Percentiles rank a stretch among this genome's conserved stretches.
Evolutionary conservation across 2,113 vertebrate genomes (phyloP).

Genomic region (Podocnemis expansa): DNA sequence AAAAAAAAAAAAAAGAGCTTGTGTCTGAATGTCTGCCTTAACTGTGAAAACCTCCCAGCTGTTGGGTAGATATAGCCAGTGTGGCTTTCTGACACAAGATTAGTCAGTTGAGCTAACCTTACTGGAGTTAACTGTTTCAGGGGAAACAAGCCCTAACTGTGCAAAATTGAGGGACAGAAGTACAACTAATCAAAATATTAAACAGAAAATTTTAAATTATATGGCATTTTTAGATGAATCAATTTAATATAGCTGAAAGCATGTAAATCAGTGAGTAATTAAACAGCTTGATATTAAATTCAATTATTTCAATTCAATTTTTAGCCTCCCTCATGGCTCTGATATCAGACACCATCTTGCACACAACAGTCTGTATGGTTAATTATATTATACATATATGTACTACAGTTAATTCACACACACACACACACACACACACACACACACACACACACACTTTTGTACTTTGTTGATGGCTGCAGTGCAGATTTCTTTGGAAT

Average conservation of each 20-base stretch:
- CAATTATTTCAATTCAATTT: background rate
- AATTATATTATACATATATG: too few species aligned
- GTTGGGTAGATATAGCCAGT: background rate
- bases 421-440: too few species aligned
- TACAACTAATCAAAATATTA: background rate
- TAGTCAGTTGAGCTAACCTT: accelerated
- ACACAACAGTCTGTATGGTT: background rate
- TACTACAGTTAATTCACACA: too few species aligned
- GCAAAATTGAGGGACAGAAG: background rate
- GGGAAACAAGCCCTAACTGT: background rate
- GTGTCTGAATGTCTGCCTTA: background rate
- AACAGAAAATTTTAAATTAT: background rate
- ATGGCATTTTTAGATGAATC: background rate
- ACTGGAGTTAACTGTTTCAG: background rate
- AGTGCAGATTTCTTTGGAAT: too few species aligned
- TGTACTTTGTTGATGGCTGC: too few species aligned
- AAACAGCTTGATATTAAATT: background rate
- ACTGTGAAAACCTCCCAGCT: background rate
- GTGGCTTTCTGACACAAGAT: background rate
- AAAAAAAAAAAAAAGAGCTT: too few species aligned
- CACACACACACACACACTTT: too few species aligned
- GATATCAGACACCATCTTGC: background rate
- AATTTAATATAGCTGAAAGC: background rate
- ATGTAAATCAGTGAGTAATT: background rate
- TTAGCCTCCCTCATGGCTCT: background rate